Evolutionary conservation across 2,113 vertebrate genomes (phyloP).

Genomic region (Motacilla tschutschensis): DNA sequence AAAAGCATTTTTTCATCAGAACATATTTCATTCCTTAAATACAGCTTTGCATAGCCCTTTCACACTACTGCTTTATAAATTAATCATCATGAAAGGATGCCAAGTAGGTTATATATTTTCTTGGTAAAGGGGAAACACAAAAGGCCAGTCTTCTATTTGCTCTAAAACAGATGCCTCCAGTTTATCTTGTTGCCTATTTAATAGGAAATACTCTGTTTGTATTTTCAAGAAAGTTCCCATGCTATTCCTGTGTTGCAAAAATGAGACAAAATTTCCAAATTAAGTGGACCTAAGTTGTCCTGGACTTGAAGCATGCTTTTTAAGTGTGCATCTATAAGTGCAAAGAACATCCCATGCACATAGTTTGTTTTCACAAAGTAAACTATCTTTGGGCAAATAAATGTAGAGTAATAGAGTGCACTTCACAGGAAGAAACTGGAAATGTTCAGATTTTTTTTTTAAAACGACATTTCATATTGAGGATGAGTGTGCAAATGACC

Average conservation of each 20-base stretch:
- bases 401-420: not conserved
- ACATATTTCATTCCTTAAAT: not conserved
- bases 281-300: rapidly evolving
- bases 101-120: not conserved
- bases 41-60: not conserved
- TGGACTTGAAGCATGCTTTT: not conserved
- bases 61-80: not conserved
- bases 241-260: not conserved
- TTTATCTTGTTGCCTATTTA: not conserved
- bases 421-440: not conserved
- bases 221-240: not conserved
- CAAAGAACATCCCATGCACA: not conserved
- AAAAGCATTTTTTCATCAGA: not conserved
- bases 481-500: not conserved
- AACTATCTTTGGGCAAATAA: not conserved
- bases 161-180: not conserved
- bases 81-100: not conserved
- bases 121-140: not conserved
- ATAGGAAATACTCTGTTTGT: not conserved
- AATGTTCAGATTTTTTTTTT: not conserved
- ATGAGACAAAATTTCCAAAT: not conserved
- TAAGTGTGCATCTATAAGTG: not conserved
- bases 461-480: not conserved
- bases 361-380: not conserved
- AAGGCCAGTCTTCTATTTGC: not conserved